A percentile compares a stretch with the other conserved stretches of the same genome.
phyloP scores from a whole-genome alignment of 1,140 invertebrate genomes.

The Tribolium madens region DNA sequence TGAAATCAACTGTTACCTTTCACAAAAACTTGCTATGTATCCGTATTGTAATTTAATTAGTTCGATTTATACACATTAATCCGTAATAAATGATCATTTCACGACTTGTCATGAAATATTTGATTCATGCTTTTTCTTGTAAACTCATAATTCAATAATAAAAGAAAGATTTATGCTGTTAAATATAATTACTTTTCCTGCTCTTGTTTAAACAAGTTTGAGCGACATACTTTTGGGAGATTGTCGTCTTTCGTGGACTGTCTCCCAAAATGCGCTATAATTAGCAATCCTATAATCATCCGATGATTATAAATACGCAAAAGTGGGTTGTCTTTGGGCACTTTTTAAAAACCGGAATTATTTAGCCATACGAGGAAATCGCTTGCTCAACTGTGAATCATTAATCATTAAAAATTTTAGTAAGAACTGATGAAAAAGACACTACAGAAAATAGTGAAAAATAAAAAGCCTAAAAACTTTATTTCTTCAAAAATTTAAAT shows the following conservation, averaged over 20 bases:
- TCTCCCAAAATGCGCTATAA: neutral
- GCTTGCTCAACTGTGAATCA: too few relatives aligned
- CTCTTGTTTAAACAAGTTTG: conserved; percentile 27
- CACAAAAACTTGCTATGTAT: conserved; percentile 14
- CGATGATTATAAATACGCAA: neutral
- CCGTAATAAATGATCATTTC: conserved; percentile 26
- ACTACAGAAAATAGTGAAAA: too few relatives aligned
- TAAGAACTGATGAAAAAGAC: too few relatives aligned
- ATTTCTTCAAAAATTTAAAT: too few relatives aligned
- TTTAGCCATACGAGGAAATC: too few relatives aligned
- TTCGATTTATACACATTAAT: conserved; percentile 14
- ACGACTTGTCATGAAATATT: conserved; percentile 28
- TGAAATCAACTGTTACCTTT: conserved; percentile 26
- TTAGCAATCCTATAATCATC: neutral
- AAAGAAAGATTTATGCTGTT: neutral
- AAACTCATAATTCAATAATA: neutral
- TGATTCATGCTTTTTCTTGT: conserved; percentile 3
- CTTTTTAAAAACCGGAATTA: too few relatives aligned
- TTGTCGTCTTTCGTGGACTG: neutral
- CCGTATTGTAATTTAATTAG: conserved; percentile 38
- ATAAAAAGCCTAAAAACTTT: too few relatives aligned
- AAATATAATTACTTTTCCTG: conserved; percentile 21
- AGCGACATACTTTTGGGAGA: conserved; percentile 28
- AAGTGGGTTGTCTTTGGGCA: too few relatives aligned
- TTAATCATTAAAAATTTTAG: too few relatives aligned